Evolutionary conservation across 2,113 vertebrate genomes (phyloP).

Genomic region (Rhabdornis inornatus): DNA sequence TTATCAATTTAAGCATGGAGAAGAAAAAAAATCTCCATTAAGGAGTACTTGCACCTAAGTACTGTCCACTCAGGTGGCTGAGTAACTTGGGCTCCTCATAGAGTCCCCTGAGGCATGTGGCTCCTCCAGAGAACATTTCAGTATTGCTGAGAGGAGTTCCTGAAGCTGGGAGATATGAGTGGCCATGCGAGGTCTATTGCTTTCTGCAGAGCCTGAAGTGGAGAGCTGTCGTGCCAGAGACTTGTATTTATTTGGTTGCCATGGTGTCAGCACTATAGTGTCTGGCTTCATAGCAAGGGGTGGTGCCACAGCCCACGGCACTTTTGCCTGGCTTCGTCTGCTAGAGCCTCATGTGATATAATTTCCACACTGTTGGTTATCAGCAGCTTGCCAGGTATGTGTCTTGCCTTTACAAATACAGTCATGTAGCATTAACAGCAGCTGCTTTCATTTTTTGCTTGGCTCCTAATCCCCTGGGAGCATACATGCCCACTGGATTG

Average conservation of each 20-base stretch:
- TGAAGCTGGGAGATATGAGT: not conserved
- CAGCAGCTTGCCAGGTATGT: slow-evolving; percentile 57
- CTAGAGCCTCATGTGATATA: slow-evolving; percentile 25
- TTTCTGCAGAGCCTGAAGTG: slow-evolving; percentile 7
- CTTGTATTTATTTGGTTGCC: slow-evolving; percentile 44
- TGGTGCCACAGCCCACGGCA: not conserved
- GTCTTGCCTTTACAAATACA: slow-evolving; percentile 49
- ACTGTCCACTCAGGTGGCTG: not conserved
- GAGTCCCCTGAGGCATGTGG: rapidly evolving
- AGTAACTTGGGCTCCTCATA: not conserved
- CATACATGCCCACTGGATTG: not conserved
- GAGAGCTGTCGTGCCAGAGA: not conserved
- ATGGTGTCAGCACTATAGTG: slow-evolving; percentile 13
- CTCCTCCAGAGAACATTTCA: not conserved
- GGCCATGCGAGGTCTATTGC: not conserved
- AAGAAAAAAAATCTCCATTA: not conserved
- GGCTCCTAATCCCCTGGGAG: not conserved
- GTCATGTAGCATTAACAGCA: slow-evolving; percentile 21
- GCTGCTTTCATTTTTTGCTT: not conserved
- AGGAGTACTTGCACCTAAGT: not conserved
- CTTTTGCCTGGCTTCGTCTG: not conserved
- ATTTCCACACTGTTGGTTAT: slow-evolving; percentile 38
- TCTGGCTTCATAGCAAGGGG: slow-evolving; percentile 23
- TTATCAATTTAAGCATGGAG: not conserved
- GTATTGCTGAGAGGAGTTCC: not conserved